These are phyloP conservation scores for Melanaphis sacchari DNA, from an alignment of 1,140 invertebrate genomes.

Conservation along the genomic window DNA sequence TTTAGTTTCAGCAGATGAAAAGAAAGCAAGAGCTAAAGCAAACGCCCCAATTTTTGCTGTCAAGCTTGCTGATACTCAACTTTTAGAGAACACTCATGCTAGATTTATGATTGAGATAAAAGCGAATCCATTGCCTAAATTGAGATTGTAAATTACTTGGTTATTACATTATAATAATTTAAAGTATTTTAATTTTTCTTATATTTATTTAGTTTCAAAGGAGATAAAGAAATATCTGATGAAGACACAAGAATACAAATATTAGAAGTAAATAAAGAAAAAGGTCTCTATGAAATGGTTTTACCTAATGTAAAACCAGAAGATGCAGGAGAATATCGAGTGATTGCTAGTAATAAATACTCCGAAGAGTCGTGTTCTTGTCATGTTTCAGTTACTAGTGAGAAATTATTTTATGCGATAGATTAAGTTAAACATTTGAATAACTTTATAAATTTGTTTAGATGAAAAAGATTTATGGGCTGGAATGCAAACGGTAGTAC, in stretches of 20 bases:
- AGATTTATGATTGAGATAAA: conserved; percentile 90
- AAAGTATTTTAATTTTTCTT: not conserved
- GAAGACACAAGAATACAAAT: conserved; percentile 77
- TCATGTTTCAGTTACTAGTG: conserved; percentile 79
- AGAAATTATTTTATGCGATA: conserved; percentile 58
- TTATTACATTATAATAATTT: not conserved
- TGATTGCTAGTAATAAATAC: conserved; percentile 83
- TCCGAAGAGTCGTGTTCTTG: conserved; percentile 81
- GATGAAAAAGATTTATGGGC: conserved; percentile 84
- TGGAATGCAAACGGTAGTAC: conserved; percentile 66
- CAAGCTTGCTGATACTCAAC: conserved; percentile 83
- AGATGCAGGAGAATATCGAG: conserved; percentile 90
- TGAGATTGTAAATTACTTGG: conserved; percentile 76
- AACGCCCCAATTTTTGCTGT: conserved; percentile 83
- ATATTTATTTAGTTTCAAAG: conserved; percentile 76
- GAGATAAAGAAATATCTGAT: conserved; percentile 75
- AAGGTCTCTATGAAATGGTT: conserved; percentile 87
- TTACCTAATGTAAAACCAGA: conserved; percentile 80
- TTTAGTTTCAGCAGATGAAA: conserved; percentile 76
- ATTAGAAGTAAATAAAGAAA: conserved; percentile 75
- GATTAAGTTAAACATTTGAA: not conserved
- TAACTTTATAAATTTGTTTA: conserved; percentile 59
- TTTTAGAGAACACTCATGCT: conserved; percentile 84
- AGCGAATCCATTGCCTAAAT: conserved; percentile 82
- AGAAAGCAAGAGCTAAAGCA: conserved; percentile 72